Conservation (phyloP, 1,140 invertebrate species). For the Bombus polaris region DNA sequence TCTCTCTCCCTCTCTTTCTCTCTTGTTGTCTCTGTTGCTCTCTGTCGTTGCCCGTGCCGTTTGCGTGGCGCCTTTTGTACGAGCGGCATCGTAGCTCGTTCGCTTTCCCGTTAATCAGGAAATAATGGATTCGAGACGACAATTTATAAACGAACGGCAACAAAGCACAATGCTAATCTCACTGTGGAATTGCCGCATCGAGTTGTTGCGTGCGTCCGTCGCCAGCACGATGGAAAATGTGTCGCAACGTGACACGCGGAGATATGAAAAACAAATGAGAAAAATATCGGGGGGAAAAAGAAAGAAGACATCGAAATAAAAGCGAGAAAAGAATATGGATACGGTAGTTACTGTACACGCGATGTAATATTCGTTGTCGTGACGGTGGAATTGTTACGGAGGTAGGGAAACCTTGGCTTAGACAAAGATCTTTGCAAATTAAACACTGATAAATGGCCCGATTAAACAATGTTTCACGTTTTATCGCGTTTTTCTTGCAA, state of each 20-base stretch:
- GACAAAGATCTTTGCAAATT: constrained; percentile 1
- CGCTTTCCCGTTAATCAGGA: constrained; percentile 22
- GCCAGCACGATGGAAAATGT: not conserved
- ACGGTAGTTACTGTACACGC: too few relatives aligned
- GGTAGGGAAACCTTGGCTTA: too few relatives aligned
- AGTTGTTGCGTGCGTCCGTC: not conserved
- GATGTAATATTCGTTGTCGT: not conserved
- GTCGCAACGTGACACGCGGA: not conserved
- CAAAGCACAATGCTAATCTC: constrained; percentile 26
- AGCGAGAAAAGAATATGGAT: not conserved
- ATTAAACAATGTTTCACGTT: constrained; percentile 23
- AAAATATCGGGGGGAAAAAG: not conserved
- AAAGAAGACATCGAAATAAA: not conserved
- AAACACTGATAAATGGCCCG: constrained; percentile 20
- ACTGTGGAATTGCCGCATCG: constrained; percentile 4
- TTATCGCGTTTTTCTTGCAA: not conserved
- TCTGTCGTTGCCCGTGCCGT: not conserved
- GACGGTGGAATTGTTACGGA: not conserved
- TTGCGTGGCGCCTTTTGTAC: not conserved
- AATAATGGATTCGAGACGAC: constrained; percentile 26
- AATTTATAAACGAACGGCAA: constrained; percentile 33
- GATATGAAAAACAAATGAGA: not conserved
- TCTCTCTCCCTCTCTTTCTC: not conserved
- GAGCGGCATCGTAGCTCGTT: not conserved
- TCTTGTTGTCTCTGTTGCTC: not conserved